Evolutionary conservation across 2,797 vertebrate species (phyloP).

Genomic region (Synanceia verrucosa): DNA sequence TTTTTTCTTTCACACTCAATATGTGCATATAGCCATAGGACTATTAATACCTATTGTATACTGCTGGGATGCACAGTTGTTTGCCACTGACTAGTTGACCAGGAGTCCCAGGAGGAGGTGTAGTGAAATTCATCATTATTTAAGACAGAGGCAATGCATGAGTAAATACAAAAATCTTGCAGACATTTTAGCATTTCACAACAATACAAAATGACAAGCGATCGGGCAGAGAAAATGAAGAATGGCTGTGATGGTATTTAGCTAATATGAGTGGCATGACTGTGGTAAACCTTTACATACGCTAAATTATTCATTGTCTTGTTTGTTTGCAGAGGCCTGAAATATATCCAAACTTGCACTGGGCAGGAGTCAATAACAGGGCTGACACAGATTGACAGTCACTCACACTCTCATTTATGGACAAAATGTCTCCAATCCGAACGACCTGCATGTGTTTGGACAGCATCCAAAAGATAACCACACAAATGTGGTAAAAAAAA

Average conservation of each 20-base stretch:
- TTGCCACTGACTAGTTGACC: slow-evolving; percentile 20
- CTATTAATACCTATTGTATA: not conserved
- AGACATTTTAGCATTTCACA: slow-evolving; percentile 50
- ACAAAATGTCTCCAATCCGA: slow-evolving; percentile 41
- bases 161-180: slow-evolving; percentile 33
- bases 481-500: slow-evolving; percentile 25
- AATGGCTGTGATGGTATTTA: slow-evolving; percentile 43
- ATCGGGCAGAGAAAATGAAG: slow-evolving; percentile 42
- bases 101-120: slow-evolving; percentile 30
- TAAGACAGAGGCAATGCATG: slow-evolving; percentile 40
- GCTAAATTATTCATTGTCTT: slow-evolving; percentile 49
- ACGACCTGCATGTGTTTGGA: slow-evolving; percentile 45
- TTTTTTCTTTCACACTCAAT: not conserved
- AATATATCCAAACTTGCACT: slow-evolving; percentile 35
- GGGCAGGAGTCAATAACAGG: slow-evolving; percentile 38
- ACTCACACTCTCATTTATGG: slow-evolving; percentile 34
- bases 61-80: slow-evolving; percentile 2
- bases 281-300: slow-evolving; percentile 45
- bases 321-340: slow-evolving; percentile 35
- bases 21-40: not conserved
- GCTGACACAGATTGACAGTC: slow-evolving; percentile 40
- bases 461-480: slow-evolving; percentile 37
- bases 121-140: slow-evolving; percentile 44
- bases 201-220: slow-evolving; percentile 50
- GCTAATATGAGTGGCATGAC: slow-evolving; percentile 32